Evolutionary conservation across 2,113 vertebrate species (phyloP), one percentile per base, ranked within the genome.

Genomic region (Porphyrio hochstetteri): DNA sequence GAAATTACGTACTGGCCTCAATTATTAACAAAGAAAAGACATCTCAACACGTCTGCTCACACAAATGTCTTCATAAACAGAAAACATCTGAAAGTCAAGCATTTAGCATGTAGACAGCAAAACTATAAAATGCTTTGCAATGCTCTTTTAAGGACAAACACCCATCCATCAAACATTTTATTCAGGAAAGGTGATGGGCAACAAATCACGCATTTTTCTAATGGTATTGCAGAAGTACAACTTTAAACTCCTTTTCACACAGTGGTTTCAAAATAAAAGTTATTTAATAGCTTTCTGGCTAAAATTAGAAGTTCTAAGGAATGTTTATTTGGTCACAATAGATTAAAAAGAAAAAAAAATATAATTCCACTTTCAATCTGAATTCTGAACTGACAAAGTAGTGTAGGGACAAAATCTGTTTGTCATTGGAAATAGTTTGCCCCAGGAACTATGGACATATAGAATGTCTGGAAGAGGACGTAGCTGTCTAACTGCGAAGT

Each of bases 31-130:
- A 92, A 96, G 76, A 88, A 78, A 95, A 95, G 79, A 36, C 80
- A 86, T 96, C 92, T 95, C 93, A 95, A 93, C 88, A 87, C 61
- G 3, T 90, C 77, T 84, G 72, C 90, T 95, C 72, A 69, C 83
- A 95, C 77, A 82, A 96, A 86, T 60, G 48, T 71, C 92, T 95
- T 86, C 57, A 93, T 36, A 90, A 96, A 90, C 46, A 92, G 53
- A 84, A 95, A 93, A 90, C 88, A 93, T 94, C 61, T 96, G 82
- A 96, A 94, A 95, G 94, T 79, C 65, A 90, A 94, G 38, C 65
- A n/a, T 57, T 88, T 82, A 35, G 53, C 20, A 71, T 44, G 25
- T 19, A 72, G 74, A 76, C 67, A 90, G 35, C 95, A 77, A 31
- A 92, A 71, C 50, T 40, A 63, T 33, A 67, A 61, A 72, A 48